Percentiles rank a stretch among this genome's conserved stretches.
These are phyloP conservation scores for Gambusia yucatana DNA, from an alignment of 2,797 vertebrate genomes.

Conservation along the genomic window DNA sequence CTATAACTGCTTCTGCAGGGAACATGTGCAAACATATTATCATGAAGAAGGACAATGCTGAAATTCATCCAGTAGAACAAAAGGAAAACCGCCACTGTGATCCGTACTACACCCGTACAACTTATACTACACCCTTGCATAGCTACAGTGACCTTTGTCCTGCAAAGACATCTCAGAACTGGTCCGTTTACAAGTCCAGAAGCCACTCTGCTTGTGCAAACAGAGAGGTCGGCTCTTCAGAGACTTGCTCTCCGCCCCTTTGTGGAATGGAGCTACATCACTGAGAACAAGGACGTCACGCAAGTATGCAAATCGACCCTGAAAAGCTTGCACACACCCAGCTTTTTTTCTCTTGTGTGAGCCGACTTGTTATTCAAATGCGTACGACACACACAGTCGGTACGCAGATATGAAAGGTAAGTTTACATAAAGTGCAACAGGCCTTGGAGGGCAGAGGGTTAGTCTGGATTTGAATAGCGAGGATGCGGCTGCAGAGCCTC, in stretches of 20 bases:
- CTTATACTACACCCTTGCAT: not conserved
- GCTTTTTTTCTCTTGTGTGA: constrained; percentile 10
- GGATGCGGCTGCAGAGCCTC: constrained; percentile 24
- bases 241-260: constrained; percentile 20
- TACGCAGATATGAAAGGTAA: constrained; percentile 14
- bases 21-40: constrained; percentile 13
- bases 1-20: not conserved
- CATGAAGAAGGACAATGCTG: not conserved
- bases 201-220: constrained; percentile 33
- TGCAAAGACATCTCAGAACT: constrained; percentile 33
- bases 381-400: not conserved
- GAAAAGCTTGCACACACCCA: constrained; percentile 21
- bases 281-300: constrained; percentile 31
- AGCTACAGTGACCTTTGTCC: constrained; percentile 29
- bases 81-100: not conserved
- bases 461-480: constrained; percentile 51
- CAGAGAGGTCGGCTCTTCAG: constrained; percentile 49
- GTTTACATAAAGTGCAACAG: constrained; percentile 19
- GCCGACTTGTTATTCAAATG: constrained; percentile 33
- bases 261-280: constrained; percentile 42
- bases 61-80: not conserved
- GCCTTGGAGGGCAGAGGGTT: constrained; percentile 2
- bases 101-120: not conserved
- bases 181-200: constrained; percentile 36
- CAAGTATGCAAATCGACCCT: constrained; percentile 39